Evolutionary conservation across 2,888 invertebrate species (phyloP).

Genomic region (Desoria tigrina): DNA sequence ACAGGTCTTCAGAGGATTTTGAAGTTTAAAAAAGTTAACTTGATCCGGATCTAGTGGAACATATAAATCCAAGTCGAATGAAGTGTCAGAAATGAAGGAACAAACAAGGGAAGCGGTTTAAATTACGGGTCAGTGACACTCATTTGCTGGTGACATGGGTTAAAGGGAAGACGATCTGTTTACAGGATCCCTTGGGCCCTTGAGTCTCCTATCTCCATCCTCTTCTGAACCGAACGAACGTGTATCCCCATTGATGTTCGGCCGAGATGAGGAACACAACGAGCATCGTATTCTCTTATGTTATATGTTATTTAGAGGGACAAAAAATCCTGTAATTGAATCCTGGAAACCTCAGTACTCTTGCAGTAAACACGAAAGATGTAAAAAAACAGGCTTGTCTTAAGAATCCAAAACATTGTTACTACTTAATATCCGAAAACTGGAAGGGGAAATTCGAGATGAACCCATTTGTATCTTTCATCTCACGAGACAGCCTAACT

Average conservation of each 20-base stretch:
- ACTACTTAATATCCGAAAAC: not conserved
- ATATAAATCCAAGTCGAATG: not conserved
- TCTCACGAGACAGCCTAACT: slow-evolving; percentile 2
- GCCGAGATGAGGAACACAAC: too few relatives aligned
- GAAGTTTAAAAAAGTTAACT: too few relatives aligned
- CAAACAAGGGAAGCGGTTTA: slow-evolving; percentile 16
- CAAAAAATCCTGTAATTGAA: slow-evolving; percentile 26
- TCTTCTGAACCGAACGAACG: not conserved
- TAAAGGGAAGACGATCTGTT: slow-evolving; percentile 22
- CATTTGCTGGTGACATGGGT: slow-evolving; percentile 23
- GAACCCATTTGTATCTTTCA: slow-evolving; percentile 19
- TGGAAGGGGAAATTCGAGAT: slow-evolving; percentile 18
- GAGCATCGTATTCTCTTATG: too few relatives aligned
- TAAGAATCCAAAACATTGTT: too few relatives aligned
- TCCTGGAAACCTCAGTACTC: slow-evolving; percentile 11
- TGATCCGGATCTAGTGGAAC: too few relatives aligned
- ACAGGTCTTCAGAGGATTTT: too few relatives aligned
- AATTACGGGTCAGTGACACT: slow-evolving; percentile 21
- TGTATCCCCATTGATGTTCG: not conserved
- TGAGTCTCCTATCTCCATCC: not conserved
- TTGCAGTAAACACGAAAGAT: not conserved
- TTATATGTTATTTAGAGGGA: too few relatives aligned
- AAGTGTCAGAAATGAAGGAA: slow-evolving; percentile 12
- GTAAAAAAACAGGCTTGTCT: not conserved
- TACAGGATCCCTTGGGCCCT: slow-evolving; percentile 12